These are phyloP conservation scores for Dryobota labecula DNA, from an alignment of 2,888 invertebrate species.

Conservation along the genomic window DNA sequence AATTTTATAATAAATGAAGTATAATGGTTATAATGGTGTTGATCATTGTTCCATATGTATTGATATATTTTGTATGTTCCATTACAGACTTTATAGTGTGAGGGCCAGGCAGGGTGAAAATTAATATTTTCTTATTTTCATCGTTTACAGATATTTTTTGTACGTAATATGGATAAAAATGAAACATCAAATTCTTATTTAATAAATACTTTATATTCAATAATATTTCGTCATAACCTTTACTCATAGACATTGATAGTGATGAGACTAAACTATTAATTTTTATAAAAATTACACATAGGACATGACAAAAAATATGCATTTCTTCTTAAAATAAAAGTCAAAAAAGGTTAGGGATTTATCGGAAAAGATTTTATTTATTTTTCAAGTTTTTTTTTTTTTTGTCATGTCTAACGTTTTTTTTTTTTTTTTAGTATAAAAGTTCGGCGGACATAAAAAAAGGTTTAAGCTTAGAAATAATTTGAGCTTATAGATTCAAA, in stretches of 20 bases:
- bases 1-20: too few species aligned
- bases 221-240: slow-evolving; percentile 76
- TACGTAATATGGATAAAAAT: slow-evolving; percentile 62
- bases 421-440: slow-evolving; percentile 48
- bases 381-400: slow-evolving; percentile 18
- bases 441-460: slow-evolving; percentile 53
- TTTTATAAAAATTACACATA: slow-evolving; percentile 60
- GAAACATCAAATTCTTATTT: slow-evolving; percentile 80
- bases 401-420: slow-evolving; percentile 51
- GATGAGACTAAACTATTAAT: slow-evolving; percentile 63
- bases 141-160: neutral
- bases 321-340: neutral
- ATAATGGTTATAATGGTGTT: too few species aligned
- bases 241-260: slow-evolving; percentile 68
- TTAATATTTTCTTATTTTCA: neutral
- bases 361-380: neutral
- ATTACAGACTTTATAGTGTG: neutral
- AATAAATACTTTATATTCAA: slow-evolving; percentile 88
- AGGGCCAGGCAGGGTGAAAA: neutral
- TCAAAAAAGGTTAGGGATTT: neutral
- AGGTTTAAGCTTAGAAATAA: slow-evolving; percentile 58
- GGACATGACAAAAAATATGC: slow-evolving; percentile 63
- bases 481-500: slow-evolving; percentile 56
- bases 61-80: too few species aligned
- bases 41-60: too few species aligned